Percentiles rank a stretch among this genome's conserved stretches.
These are phyloP conservation scores for Cetonia aurata DNA, from an alignment of 2,888 invertebrate species.

Conservation along the genomic window DNA sequence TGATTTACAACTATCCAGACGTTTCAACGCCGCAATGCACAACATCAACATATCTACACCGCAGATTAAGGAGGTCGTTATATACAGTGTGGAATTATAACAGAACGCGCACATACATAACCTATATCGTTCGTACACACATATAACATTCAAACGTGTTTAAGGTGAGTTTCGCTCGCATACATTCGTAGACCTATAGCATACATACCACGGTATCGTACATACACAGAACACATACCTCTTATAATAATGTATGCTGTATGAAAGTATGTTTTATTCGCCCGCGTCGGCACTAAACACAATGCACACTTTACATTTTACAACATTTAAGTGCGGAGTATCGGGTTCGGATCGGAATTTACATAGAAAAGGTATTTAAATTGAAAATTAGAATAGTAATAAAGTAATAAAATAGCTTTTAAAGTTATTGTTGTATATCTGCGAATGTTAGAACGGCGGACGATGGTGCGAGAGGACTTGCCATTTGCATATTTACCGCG, in stretches of 20 bases:
- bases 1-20: constrained; percentile 29
- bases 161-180: too few relatives aligned
- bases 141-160: constrained; percentile 3
- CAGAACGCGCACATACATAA: constrained; percentile 21
- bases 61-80: constrained; percentile 18
- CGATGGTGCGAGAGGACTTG: constrained; percentile 44
- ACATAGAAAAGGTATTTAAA: constrained; percentile 66
- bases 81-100: constrained; percentile 37
- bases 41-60: constrained; percentile 9
- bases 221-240: background rate
- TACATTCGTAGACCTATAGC: constrained; percentile 3
- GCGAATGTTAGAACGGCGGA: constrained; percentile 57
- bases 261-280: constrained; percentile 36
- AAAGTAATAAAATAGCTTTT: constrained; percentile 66
- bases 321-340: constrained; percentile 61
- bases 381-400: constrained; percentile 65
- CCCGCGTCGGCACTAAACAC: constrained; percentile 49
- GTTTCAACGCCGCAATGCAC: constrained; percentile 6
- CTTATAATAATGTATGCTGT: constrained; percentile 26
- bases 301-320: constrained; percentile 62
- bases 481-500: constrained; percentile 61
- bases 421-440: constrained; percentile 61
- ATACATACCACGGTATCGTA: constrained; percentile 19
- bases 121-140: background rate
- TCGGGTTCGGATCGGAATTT: constrained; percentile 62